Evolutionary conservation across 2,888 invertebrate genomes (phyloP).

Genomic region (Synergus gifuensis): DNA sequence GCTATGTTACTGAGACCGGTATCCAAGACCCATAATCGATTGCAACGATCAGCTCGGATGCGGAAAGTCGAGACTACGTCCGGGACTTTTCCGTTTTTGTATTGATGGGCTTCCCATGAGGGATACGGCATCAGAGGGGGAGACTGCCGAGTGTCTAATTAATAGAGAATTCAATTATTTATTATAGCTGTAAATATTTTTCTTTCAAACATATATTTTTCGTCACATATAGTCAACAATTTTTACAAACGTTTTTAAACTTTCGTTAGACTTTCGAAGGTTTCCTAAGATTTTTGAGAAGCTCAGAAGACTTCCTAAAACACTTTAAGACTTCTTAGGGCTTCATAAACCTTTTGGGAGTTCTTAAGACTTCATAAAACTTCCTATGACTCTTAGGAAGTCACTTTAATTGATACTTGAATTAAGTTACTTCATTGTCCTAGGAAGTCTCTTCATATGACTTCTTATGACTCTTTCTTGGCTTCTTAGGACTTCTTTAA

Average conservation of each 20-base stretch:
- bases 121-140: constrained; percentile 88
- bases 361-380: not conserved
- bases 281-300: not conserved
- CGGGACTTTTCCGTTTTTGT: constrained; percentile 78
- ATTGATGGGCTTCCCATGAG: constrained; percentile 88
- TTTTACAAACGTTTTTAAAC: too few species aligned
- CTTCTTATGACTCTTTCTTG: too few species aligned
- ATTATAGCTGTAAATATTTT: not conserved
- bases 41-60: constrained; percentile 86
- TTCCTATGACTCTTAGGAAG: too few species aligned
- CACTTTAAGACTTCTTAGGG: not conserved
- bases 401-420: too few species aligned
- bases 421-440: too few species aligned
- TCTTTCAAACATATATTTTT: not conserved
- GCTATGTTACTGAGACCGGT: constrained; percentile 84
- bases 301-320: not conserved
- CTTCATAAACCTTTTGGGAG: not conserved
- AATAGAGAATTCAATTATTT: constrained; percentile 65
- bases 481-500: too few species aligned
- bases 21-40: constrained; percentile 89
- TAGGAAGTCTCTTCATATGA: too few species aligned
- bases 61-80: constrained; percentile 88
- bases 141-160: constrained; percentile 82
- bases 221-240: not conserved
- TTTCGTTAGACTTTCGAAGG: not conserved